Percentiles rank a stretch among this genome's conserved stretches.
These are phyloP conservation scores for Edolisoma coerulescens DNA, from an alignment of 2,113 vertebrate species.

Conservation along the genomic window DNA sequence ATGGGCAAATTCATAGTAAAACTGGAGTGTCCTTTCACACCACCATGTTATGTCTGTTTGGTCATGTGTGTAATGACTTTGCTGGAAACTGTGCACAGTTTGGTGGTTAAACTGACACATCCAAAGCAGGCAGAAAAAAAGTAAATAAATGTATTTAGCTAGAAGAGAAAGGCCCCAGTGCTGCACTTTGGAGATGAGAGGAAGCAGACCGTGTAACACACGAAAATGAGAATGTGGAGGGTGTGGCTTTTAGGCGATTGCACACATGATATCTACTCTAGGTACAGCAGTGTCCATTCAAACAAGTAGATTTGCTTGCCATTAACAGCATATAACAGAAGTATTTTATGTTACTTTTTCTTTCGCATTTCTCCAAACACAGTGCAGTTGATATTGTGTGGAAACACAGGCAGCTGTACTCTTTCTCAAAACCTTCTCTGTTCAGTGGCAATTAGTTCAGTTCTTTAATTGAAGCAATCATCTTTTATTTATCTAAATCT, in stretches of 20 bases:
- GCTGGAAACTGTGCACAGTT: neutral
- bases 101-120: neutral
- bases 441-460: neutral
- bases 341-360: neutral
- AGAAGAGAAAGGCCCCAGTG: neutral
- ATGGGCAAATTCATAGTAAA: neutral
- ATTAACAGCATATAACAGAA: neutral
- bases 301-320: neutral
- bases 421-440: neutral
- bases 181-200: neutral
- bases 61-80: neutral
- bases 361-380: neutral
- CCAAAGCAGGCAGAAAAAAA: neutral
- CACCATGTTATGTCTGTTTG: neutral
- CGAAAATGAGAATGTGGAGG: neutral
- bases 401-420: neutral
- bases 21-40: neutral
- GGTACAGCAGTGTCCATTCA: neutral
- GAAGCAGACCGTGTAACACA: neutral
- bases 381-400: neutral
- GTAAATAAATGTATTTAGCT: neutral
- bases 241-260: accelerated
- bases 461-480: neutral
- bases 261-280: too few relatives aligned
- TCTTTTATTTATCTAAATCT: neutral